These are phyloP conservation scores for Ormia ochracea DNA, from an alignment of 2,888 invertebrate species.

Conservation along the genomic window DNA sequence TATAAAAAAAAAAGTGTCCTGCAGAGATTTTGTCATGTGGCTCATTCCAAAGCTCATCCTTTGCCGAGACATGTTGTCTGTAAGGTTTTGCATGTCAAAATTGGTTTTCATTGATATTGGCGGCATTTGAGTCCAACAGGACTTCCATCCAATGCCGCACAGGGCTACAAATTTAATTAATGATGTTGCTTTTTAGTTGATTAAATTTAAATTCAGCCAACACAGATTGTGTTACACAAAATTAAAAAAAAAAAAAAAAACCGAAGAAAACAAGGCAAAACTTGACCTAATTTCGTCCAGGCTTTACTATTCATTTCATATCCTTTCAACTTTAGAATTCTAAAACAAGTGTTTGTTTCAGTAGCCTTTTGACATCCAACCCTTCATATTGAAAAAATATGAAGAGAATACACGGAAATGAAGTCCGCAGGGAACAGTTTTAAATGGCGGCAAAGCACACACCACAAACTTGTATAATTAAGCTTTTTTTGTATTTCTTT, in stretches of 20 bases:
- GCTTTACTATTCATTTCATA: neutral
- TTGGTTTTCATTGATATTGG: too few species aligned
- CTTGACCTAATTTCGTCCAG: slow-evolving; percentile 29
- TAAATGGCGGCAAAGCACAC: slow-evolving; percentile 52
- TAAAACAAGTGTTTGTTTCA: slow-evolving; percentile 5
- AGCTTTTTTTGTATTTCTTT: neutral
- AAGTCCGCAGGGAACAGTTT: slow-evolving; percentile 31
- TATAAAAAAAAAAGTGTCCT: too few species aligned
- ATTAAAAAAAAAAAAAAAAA: neutral
- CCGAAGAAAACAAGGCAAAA: too few species aligned
- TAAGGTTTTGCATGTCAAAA: too few species aligned
- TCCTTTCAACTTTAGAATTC: slow-evolving; percentile 10
- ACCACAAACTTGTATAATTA: neutral
- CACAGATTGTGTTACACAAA: neutral
- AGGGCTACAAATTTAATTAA: too few species aligned
- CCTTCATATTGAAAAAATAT: neutral
- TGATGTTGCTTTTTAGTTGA: neutral
- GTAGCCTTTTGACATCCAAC: neutral
- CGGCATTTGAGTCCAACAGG: too few species aligned
- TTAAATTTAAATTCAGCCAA: neutral
- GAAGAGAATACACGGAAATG: slow-evolving; percentile 13
- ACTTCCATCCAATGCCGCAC: too few species aligned
- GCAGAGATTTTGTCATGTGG: too few species aligned
- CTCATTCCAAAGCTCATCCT: too few species aligned
- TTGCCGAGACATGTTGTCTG: too few species aligned